Evolutionary conservation across 2,797 vertebrate species (phyloP).

Genomic region (Silurus aristotelis): DNA sequence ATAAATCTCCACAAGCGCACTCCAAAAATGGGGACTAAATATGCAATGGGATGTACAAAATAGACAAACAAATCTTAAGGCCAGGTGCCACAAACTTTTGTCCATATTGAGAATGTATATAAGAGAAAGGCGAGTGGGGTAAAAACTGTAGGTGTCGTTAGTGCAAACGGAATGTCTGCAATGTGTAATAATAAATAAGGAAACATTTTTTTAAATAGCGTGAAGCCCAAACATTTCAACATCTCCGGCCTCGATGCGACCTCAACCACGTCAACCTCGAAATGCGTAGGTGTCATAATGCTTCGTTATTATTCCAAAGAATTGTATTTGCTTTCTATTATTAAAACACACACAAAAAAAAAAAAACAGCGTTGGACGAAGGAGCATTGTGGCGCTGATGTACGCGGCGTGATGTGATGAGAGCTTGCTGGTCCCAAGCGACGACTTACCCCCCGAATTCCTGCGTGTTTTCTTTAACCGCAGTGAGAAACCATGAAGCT

Average conservation of each 20-base stretch:
- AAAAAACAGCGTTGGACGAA: constrained; percentile 41
- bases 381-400: constrained; percentile 57
- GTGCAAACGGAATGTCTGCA: neutral
- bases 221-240: neutral
- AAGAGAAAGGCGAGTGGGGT: too few species aligned
- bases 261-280: neutral
- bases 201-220: neutral
- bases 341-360: neutral
- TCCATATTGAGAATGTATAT: too few species aligned
- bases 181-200: neutral
- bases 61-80: too few species aligned
- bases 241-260: neutral
- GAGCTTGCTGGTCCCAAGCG: neutral
- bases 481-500: constrained; percentile 74
- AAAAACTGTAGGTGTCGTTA: neutral
- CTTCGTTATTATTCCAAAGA: neutral
- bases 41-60: too few species aligned
- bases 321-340: neutral
- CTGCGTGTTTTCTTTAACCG: constrained; percentile 68
- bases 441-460: constrained; percentile 34
- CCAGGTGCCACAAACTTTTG: too few species aligned
- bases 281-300: neutral
- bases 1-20: too few species aligned
- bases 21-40: too few species aligned
- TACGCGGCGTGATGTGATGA: constrained; percentile 6